Evolutionary conservation across 1,140 invertebrate genomes (phyloP).

Genomic region (Megalopta genalis): DNA sequence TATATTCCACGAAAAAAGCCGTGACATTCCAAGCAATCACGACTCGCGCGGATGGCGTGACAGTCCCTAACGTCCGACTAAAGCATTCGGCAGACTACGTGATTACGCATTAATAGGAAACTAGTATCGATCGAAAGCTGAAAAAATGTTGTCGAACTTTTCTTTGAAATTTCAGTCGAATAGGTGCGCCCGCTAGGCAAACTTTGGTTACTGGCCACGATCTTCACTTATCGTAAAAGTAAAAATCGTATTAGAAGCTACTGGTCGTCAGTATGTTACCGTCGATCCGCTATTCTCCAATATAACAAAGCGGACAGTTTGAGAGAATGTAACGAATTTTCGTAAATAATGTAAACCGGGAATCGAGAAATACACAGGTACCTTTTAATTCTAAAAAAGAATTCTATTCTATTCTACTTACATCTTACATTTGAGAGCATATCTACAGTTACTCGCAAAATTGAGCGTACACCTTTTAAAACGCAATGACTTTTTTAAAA

Average conservation of each 20-base stretch:
- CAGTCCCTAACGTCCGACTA: not conserved
- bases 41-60: conserved; percentile 20
- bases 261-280: no score
- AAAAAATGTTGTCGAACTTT: conserved; percentile 9
- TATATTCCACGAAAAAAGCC: not conserved
- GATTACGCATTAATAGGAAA: conserved; percentile 46
- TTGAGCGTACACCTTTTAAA: no score
- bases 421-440: no score
- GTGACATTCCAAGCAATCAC: not conserved
- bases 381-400: no score
- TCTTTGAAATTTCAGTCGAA: not conserved
- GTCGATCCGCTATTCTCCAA: no score
- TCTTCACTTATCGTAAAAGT: not conserved
- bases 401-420: no score
- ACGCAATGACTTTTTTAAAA: no score
- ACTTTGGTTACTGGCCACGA: not conserved
- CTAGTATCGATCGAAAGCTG: conserved; percentile 16
- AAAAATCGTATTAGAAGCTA: not conserved
- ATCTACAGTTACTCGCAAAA: no score
- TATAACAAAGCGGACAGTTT: no score
- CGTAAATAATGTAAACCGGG: no score
- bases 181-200: not conserved
- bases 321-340: no score
- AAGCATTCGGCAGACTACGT: conserved; percentile 9
- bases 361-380: no score